A percentile compares a stretch with the other conserved stretches of the same genome.
Conservation (phyloP, 1,140 invertebrate species). For the Drosophila navojoa region DNA sequence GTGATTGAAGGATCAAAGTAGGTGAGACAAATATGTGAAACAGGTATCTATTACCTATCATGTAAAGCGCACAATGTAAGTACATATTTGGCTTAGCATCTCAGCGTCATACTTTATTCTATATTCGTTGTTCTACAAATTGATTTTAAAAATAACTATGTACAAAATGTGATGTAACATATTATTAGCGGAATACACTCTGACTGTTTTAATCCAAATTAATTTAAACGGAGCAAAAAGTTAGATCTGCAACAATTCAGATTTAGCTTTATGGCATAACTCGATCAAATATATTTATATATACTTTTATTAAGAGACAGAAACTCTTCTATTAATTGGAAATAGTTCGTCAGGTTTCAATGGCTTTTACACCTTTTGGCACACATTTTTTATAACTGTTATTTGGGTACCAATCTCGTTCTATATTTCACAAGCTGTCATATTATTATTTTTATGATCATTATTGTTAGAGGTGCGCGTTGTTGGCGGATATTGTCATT, state of each 20-base stretch:
- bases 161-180: too few species aligned
- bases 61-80: too few species aligned
- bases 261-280: slow-evolving; percentile 24
- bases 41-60: too few species aligned
- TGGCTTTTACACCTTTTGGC: slow-evolving; percentile 44
- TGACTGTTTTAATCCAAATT: too few species aligned
- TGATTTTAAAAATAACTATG: too few species aligned
- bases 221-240: too few species aligned
- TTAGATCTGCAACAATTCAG: neutral
- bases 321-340: neutral
- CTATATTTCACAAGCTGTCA: slow-evolving; percentile 17
- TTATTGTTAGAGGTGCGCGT: slow-evolving; percentile 32
- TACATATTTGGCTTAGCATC: too few species aligned
- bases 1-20: too few species aligned
- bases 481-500: slow-evolving; percentile 23
- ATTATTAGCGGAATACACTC: too few species aligned
- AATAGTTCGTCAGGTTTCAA: slow-evolving; percentile 40
- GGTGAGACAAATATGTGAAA: too few species aligned
- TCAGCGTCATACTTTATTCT: too few species aligned
- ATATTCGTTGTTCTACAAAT: too few species aligned
- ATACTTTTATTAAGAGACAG: slow-evolving; percentile 7
- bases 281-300: slow-evolving; percentile 47
- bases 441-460: slow-evolving; percentile 39
- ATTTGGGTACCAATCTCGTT: slow-evolving; percentile 25
- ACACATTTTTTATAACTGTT: slow-evolving; percentile 43